phyloP scores from a whole-genome alignment of 1,140 invertebrate genomes.

The Periplaneta americana region DNA sequence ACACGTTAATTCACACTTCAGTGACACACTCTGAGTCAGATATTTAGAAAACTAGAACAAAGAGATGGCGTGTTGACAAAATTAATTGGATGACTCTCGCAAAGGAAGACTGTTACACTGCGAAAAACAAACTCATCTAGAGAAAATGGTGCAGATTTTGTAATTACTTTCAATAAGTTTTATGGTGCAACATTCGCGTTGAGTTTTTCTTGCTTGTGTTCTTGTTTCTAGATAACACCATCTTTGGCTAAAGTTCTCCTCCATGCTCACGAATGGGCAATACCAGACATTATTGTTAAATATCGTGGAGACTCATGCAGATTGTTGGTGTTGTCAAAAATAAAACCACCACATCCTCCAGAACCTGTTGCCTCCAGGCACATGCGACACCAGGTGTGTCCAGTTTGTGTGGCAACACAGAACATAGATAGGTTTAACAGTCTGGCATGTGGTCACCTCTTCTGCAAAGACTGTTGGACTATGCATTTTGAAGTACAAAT shows the following conservation, averaged over 20 bases:
- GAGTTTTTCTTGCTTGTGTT: background rate
- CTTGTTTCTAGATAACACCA: constrained; percentile 65
- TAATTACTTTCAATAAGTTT: no score
- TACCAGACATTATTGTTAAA: constrained; percentile 69
- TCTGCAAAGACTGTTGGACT: constrained; percentile 93
- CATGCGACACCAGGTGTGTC: constrained; percentile 37
- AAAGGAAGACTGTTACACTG: no score
- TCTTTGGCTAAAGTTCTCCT: constrained; percentile 88
- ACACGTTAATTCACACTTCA: no score
- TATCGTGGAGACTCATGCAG: constrained; percentile 71
- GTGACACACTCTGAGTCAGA: no score
- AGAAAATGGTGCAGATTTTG: no score
- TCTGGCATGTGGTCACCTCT: constrained; percentile 84
- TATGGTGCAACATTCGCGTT: no score
- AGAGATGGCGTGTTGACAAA: no score
- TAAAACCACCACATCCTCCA: constrained; percentile 59
- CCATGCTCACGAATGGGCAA: constrained; percentile 82
- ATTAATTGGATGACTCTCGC: no score
- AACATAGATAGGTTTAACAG: constrained; percentile 61
- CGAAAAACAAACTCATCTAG: no score
- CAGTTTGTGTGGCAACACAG: constrained; percentile 52
- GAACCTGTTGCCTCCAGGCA: constrained; percentile 10
- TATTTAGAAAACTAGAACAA: no score
- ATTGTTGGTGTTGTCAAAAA: constrained; percentile 69
- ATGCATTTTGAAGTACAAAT: constrained; percentile 96